phyloP scores from a whole-genome alignment of 1,140 invertebrate genomes.

The Sogatella furcifera region DNA sequence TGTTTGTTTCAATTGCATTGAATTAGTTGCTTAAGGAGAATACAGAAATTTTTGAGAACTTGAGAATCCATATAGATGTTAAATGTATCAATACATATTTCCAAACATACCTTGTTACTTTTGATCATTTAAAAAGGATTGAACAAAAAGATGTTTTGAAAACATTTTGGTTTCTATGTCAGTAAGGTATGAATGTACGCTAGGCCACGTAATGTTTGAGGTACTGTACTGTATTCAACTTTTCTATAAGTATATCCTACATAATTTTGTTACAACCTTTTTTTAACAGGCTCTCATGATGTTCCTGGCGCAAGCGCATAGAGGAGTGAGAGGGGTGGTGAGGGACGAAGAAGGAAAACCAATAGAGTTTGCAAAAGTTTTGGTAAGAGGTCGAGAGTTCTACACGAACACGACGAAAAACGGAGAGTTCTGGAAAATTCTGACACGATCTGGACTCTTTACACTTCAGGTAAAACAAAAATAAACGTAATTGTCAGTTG shows the following conservation, averaged over 20 bases:
- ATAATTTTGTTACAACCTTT: not conserved
- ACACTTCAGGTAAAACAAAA: slow-evolving; percentile 69
- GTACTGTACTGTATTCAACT: not conserved
- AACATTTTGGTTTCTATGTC: too few species aligned
- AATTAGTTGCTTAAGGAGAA: too few species aligned
- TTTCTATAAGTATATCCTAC: not conserved
- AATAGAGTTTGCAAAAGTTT: slow-evolving; percentile 68
- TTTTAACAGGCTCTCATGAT: slow-evolving; percentile 62
- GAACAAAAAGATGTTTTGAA: too few species aligned
- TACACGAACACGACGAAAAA: slow-evolving; percentile 80
- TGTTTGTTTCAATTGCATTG: too few species aligned
- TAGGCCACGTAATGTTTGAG: too few species aligned
- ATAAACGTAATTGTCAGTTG: too few species aligned
- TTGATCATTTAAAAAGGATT: too few species aligned
- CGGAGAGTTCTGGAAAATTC: slow-evolving; percentile 57
- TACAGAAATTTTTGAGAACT: too few species aligned
- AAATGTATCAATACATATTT: too few species aligned
- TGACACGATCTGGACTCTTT: slow-evolving; percentile 31
- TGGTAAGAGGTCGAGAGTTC: slow-evolving; percentile 74
- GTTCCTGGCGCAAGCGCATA: slow-evolving; percentile 77
- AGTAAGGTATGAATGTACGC: too few species aligned
- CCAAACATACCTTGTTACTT: too few species aligned
- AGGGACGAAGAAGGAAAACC: slow-evolving; percentile 69
- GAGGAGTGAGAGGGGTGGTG: slow-evolving; percentile 74
- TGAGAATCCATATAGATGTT: too few species aligned